Base-by-base conservation (phyloP, 2,888 invertebrate species). In the Oeneis ivallda region DNA sequence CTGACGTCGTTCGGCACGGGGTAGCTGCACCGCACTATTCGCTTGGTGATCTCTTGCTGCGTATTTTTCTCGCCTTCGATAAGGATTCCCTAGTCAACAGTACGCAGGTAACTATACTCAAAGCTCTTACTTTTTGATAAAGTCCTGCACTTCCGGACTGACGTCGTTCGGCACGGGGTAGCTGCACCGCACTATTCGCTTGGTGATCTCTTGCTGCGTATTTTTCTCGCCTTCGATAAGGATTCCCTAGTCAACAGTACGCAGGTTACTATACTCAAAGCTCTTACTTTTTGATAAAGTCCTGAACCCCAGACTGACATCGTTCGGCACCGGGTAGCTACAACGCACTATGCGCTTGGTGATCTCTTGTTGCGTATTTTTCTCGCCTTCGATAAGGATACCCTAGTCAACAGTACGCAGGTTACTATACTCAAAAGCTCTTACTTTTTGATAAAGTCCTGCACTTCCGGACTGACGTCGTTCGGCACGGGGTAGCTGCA, bases 241-340 rank as follows among this genome's bases (percentile, higher is more conserved):
- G 98, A 98, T 8, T 98, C 98, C 62, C 99, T 99, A 0, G 98
- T 99, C 63, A 99, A 92, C 99, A 99, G 92, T 98, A 99, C 0
- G 98, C 26, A 26, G 26, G 5, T 26, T 26, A 26, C 26, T 26
- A 45, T 45, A 45, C n/a, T 10, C 9, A 11, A 39, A 39, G 2
- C 39, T 11, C 39, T 9, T 39, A 39, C 39, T 39, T 39, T 39
- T 39, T 92, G 66, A 92, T 92, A 78, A 97, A 96, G 81, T 96
- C 96, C 73, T 95, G 94, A 0, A 89, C 89, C 88, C 88, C 5
- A 94, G 88, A 43, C 96, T 95, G 76, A 99, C 94, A 62, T 95
- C 94, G 11, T 94, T 94, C 4, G 98, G 98, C 73, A 98, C 97
- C 9, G 98, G 97, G 49, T 98, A 98, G 74, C 96, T 95, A 65